These are phyloP conservation scores for Galleria mellonella DNA, from an alignment of 1,140 invertebrate genomes.

Conservation along the genomic window DNA sequence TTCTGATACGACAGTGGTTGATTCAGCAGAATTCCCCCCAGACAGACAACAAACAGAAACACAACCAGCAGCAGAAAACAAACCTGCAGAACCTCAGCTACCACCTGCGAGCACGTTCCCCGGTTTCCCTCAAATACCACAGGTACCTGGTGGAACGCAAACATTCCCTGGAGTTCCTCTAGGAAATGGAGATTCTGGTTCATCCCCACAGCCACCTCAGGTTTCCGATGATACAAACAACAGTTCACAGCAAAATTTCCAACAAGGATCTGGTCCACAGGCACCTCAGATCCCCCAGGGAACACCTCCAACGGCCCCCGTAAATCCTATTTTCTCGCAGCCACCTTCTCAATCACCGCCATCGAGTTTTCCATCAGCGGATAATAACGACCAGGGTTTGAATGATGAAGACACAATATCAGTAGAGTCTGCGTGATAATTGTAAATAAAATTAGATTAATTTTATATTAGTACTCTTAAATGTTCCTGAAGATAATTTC, in stretches of 20 bases:
- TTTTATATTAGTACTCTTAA: neutral
- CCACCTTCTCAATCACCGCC: constrained; percentile 15
- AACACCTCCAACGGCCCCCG: constrained; percentile 9
- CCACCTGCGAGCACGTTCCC: constrained; percentile 5
- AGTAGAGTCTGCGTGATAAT: constrained; percentile 49
- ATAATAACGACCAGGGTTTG: constrained; percentile 27
- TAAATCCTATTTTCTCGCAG: constrained; percentile 15
- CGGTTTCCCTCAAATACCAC: constrained; percentile 1
- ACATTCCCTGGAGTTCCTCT: too few relatives aligned
- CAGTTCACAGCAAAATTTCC: constrained; percentile 7
- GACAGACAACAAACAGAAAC: constrained; percentile 24
- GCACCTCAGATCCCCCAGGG: constrained; percentile 17
- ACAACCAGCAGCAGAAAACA: constrained; percentile 5
- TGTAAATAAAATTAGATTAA: neutral
- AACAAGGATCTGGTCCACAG: constrained; percentile 15
- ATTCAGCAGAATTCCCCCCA: constrained; percentile 44
- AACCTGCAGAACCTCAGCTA: neutral
- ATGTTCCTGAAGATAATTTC: neutral
- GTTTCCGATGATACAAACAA: constrained; percentile 22
- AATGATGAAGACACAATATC: constrained; percentile 57
- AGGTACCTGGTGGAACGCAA: neutral
- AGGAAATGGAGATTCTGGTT: too few relatives aligned
- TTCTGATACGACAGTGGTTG: constrained; percentile 49
- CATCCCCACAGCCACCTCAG: neutral
- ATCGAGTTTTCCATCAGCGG: constrained; percentile 22